These are phyloP conservation scores for Oxytorus armatus DNA, from an alignment of 2,888 invertebrate species.

Conservation along the genomic window DNA sequence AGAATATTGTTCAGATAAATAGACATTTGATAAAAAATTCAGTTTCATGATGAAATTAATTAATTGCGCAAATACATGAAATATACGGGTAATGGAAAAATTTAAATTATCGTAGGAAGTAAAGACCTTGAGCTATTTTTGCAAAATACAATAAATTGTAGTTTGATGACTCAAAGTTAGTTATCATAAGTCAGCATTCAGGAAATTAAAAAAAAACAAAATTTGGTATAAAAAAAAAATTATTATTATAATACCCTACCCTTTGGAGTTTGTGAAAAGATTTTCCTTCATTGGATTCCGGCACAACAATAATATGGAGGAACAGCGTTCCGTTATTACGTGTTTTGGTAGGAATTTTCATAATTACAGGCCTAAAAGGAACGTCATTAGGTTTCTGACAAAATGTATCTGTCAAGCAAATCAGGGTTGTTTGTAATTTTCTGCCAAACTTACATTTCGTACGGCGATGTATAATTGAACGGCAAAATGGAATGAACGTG, in stretches of 20 bases:
- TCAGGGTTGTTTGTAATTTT: not conserved
- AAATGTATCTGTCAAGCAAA: not conserved
- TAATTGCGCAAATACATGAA: no score
- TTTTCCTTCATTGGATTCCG: conserved; percentile 86
- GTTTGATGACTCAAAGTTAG: no score
- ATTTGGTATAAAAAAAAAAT: conserved; percentile 13
- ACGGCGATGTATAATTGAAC: conserved; percentile 88
- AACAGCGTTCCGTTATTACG: conserved; percentile 94
- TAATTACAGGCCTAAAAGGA: conserved; percentile 87
- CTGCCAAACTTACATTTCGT: conserved; percentile 84
- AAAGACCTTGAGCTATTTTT: no score
- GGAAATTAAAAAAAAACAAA: no score
- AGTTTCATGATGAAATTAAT: no score
- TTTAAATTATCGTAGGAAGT: no score
- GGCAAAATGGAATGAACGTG: conserved; percentile 87
- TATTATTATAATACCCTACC: conserved; percentile 72
- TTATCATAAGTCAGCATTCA: no score
- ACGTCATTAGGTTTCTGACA: conserved; percentile 3
- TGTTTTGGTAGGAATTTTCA: conserved; percentile 90
- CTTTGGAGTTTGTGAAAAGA: conserved; percentile 87
- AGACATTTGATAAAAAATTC: no score
- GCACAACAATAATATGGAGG: conserved; percentile 90
- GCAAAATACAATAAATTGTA: no score
- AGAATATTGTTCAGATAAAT: conserved; percentile 14
- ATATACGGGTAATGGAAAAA: no score